Evolutionary conservation across 2,888 invertebrate genomes (phyloP).

Genomic region (Prenolepis imparis): DNA sequence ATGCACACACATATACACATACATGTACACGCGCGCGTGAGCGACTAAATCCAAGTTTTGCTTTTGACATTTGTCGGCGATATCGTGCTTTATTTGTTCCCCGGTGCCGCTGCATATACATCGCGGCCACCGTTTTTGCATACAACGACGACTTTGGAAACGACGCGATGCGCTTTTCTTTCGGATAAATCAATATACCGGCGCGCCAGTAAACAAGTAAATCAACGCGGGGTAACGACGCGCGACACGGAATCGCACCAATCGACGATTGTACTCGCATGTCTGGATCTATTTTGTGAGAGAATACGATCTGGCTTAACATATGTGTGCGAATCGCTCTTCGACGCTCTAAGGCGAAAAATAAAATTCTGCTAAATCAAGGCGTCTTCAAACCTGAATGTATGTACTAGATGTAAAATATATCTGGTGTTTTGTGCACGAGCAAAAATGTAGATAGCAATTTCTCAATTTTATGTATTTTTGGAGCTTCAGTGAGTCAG

Average conservation of each 20-base stretch:
- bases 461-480: not conserved
- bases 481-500: not conserved
- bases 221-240: constrained; percentile 55
- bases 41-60: constrained; percentile 52
- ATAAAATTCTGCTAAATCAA: not conserved
- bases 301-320: constrained; percentile 42
- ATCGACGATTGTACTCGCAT: constrained; percentile 45
- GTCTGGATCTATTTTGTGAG: constrained; percentile 30
- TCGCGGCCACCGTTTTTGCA: constrained; percentile 61
- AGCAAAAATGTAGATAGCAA: not conserved
- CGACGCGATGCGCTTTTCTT: constrained; percentile 52
- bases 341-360: not conserved
- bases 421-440: not conserved
- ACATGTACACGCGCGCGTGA: not conserved
- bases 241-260: constrained; percentile 52
- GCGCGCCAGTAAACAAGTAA: constrained; percentile 56
- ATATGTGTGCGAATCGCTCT: not conserved
- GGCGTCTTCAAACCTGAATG: not conserved
- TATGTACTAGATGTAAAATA: not conserved
- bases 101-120: constrained; percentile 32
- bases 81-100: constrained; percentile 64
- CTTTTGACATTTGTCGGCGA: constrained; percentile 64
- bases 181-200: constrained; percentile 56
- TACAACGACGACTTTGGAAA: constrained; percentile 41
- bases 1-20: not conserved